A percentile compares a stretch with the other conserved stretches of the same genome.
Evolutionary conservation across 2,113 vertebrate genomes (phyloP).

Genomic region (Columba livia): DNA sequence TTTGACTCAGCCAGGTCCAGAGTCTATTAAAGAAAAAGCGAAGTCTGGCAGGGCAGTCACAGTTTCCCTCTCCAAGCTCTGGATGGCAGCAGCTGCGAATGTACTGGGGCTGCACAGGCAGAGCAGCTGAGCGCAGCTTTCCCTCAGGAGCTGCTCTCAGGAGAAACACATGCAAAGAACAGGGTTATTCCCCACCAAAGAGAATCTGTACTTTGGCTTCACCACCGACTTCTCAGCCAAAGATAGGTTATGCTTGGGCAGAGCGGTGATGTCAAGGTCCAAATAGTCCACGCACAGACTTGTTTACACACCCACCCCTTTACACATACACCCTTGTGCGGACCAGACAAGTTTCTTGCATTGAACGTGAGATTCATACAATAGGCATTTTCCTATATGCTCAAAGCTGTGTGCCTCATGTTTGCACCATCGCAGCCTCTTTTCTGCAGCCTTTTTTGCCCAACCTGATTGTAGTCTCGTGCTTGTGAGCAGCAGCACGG

Average conservation of each 20-base stretch:
- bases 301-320: neutral
- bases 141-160: neutral
- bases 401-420: neutral
- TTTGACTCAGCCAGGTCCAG: no score
- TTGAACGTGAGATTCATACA: neutral
- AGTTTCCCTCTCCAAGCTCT: neutral
- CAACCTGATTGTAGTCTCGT: neutral
- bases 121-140: no score
- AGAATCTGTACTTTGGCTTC: neutral
- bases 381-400: neutral
- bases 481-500: neutral
- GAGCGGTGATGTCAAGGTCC: neutral
- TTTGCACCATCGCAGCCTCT: neutral
- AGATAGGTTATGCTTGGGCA: accelerated
- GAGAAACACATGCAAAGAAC: neutral
- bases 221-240: neutral
- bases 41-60: neutral
- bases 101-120: neutral
- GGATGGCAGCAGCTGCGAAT: constrained; percentile 48
- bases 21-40: accelerated
- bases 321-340: accelerated
- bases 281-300: no score
- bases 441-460: neutral
- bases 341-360: neutral
- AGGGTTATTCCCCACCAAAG: neutral